Evolutionary conservation across 2,888 invertebrate species (phyloP).

Genomic region (Seira sanloemensis): DNA sequence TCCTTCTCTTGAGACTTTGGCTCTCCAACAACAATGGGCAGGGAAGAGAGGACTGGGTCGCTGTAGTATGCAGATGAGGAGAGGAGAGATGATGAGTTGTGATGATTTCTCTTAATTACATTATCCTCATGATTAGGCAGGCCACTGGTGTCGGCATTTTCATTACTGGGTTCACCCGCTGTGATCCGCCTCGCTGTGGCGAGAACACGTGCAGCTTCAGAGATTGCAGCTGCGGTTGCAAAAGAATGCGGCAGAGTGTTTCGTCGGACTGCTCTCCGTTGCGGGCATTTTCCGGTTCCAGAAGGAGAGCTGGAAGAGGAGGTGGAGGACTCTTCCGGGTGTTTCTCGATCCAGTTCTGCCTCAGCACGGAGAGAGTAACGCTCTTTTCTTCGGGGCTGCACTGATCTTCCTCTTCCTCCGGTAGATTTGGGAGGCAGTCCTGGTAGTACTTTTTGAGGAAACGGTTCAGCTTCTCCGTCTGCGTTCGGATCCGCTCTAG

Average conservation of each 20-base stretch:
- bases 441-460: constrained; percentile 71
- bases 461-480: constrained; percentile 70
- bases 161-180: constrained; percentile 27
- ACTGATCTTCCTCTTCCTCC: constrained; percentile 71
- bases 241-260: constrained; percentile 22
- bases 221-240: constrained; percentile 29
- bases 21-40: constrained; percentile 38
- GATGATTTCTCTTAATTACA: constrained; percentile 15
- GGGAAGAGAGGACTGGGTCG: constrained; percentile 38
- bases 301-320: neutral
- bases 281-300: neutral
- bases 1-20: neutral
- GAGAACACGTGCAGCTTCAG: constrained; percentile 44
- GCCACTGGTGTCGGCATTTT: constrained; percentile 4
- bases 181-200: neutral
- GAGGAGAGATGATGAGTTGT: constrained; percentile 25
- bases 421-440: constrained; percentile 72
- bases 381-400: constrained; percentile 69
- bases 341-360: constrained; percentile 59
- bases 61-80: constrained; percentile 46
- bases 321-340: constrained; percentile 37
- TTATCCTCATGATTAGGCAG: constrained; percentile 10
- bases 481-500: constrained; percentile 70
- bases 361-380: constrained; percentile 62
- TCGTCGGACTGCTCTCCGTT: neutral